Evolutionary conservation across 2,888 invertebrate species (phyloP).

Genomic region (Acanthosepion pharaonis): DNA sequence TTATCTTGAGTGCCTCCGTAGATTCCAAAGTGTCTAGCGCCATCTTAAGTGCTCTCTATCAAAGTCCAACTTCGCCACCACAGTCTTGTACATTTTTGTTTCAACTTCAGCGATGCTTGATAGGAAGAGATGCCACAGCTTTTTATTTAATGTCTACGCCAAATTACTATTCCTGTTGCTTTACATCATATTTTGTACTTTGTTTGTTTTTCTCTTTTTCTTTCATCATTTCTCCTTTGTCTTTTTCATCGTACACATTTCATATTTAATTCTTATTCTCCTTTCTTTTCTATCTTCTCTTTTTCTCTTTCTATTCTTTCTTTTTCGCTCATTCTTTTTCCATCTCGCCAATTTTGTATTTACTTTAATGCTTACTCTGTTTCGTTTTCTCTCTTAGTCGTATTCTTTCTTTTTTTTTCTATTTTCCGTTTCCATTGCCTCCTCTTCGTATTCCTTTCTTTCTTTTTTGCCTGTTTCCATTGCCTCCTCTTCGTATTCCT

Average conservation of each 20-base stretch:
- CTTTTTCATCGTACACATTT: background rate
- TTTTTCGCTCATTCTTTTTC: background rate
- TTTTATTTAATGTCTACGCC: background rate
- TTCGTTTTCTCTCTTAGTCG: background rate
- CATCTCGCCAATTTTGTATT: background rate
- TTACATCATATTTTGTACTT: too few species aligned
- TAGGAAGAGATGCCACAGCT: background rate
- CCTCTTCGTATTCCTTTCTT: background rate
- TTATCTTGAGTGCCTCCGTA: constrained; percentile 6
- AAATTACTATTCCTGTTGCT: too few species aligned
- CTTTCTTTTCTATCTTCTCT: background rate
- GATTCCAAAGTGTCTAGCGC: background rate
- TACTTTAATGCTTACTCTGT: background rate
- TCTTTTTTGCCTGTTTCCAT: background rate
- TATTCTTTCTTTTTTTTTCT: background rate
- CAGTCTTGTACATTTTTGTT: background rate
- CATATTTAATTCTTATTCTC: background rate
- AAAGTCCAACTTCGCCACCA: background rate
- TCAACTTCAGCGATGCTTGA: background rate
- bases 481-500: background rate
- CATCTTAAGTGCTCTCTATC: constrained; percentile 33
- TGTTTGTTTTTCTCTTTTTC: too few species aligned
- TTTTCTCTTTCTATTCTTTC: background rate
- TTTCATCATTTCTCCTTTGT: too few species aligned
- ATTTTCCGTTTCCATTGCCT: background rate